Evolutionary conservation across 2,113 vertebrate genomes (phyloP).

Genomic region (Willisornis vidua): DNA sequence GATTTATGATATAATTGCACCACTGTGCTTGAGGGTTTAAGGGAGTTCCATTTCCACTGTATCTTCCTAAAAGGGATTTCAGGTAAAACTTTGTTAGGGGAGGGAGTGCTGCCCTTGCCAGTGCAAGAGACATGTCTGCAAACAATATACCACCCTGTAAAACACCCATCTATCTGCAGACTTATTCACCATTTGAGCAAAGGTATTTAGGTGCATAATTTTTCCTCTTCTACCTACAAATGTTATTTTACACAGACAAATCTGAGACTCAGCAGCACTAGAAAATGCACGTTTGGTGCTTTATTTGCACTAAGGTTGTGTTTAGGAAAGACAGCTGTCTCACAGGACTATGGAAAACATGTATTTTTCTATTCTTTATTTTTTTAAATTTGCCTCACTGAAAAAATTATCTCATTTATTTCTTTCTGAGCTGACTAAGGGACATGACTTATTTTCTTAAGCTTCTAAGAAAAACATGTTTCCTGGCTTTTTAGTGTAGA

Average conservation of each 20-base stretch:
- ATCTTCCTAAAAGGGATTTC: constrained; percentile 3
- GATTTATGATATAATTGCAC: constrained; percentile 45
- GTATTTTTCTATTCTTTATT: background rate
- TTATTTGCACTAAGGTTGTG: background rate
- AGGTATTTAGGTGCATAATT: background rate
- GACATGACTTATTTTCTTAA: background rate
- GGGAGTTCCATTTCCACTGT: background rate
- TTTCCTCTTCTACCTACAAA: background rate
- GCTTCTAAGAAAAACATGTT: background rate
- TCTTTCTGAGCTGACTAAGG: background rate
- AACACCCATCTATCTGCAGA: background rate
- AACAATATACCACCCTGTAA: background rate
- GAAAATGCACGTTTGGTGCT: background rate
- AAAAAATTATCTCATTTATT: background rate
- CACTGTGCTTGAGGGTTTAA: constrained; percentile 7
- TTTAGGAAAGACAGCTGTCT: background rate
- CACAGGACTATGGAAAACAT: background rate
- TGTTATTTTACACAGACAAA: background rate
- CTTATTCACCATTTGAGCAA: background rate
- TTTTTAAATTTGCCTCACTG: background rate
- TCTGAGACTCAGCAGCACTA: background rate
- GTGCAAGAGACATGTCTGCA: background rate
- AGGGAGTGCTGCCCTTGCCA: background rate
- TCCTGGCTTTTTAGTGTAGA: constrained; percentile 1
- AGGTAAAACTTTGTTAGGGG: background rate